Base-by-base conservation (phyloP, 1,140 invertebrate genomes). In the Conopomorpha cramerella region DNA sequence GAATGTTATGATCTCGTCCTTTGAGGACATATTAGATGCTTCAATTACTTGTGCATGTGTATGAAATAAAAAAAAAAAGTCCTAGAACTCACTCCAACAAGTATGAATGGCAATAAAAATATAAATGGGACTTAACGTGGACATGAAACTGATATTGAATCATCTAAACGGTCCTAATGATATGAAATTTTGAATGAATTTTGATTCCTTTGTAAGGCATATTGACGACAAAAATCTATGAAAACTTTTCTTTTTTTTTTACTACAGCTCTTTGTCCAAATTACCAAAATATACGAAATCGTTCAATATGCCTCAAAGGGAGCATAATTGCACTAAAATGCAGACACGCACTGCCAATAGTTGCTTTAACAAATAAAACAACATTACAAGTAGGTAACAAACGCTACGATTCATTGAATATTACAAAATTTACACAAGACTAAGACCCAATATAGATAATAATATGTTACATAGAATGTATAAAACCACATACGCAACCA, bases 241-340 rank as follows among this genome's bases (percentile, higher is more conserved):
- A n/a, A n/a, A n/a, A n/a, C n/a, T n/a, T n/a, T n/a, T n/a, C n/a
- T n/a, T n/a, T n/a, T n/a, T n/a, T n/a, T n/a, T n/a, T n/a, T n/a
- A n/a, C n/a, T n/a, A n/a, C n/a, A n/a, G n/a, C n/a, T n/a, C n/a
- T n/a, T n/a, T n/a, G n/a, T n/a, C n/a, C n/a, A n/a, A n/a, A n/a
- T n/a, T n/a, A n/a, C n/a, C n/a, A n/a, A n/a, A n/a, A n/a, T n/a
- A n/a, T n/a, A n/a, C n/a, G n/a, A n/a, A n/a, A n/a, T n/a, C n/a
- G n/a, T 63, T 72, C 65, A 72, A 76, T 74, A 76, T 72, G 71
- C 67, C 70, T 65, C 49, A 8, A 34, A 26, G 51, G 46, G 35
- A 52, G 51, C 56, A 53, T 47, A 61, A 58, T 77, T 79, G 77
- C 77, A 77, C 73, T 77, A 79, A 77, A 68, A 79, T 79, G 77